Evolutionary conservation across 2,113 vertebrate species (phyloP), one percentile per base, ranked within the genome.

Genomic region (Microcebus tavaratra): DNA sequence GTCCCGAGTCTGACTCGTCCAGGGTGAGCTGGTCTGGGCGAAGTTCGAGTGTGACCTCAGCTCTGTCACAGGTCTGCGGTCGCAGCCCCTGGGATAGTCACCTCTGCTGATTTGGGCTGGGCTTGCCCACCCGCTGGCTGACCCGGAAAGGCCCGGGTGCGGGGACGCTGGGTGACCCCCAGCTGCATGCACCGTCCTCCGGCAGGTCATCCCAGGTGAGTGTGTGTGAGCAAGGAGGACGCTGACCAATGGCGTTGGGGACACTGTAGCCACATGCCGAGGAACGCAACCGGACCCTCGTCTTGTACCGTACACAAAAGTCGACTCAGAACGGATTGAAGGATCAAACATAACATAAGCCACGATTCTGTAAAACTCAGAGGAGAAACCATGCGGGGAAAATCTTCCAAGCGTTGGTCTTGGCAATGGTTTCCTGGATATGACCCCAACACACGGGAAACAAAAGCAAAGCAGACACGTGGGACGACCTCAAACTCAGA

Each of bases 61-160:
- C 39, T 55, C 34, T 9, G 20, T 13, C 12, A 10, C 5, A 11
- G 5, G 2, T 17, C 39, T 59, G 34, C 0, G 20, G 31, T 68
- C 18, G 11, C 18, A 18, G 1, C 34, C 21, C 0, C 0, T 8
- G 53, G 5, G 23, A 27, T 2, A 14, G 20, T 18, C 2, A 20
- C 20, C 25, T 78, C 4, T 29, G 11, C 63, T 3, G 6, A 17
- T 8, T 59, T 0, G 21, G 15, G 17, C 94, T 42, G 42, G 34
- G 27, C 42, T 70, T n/a, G 20, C 34, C 63, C 42, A 21, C 27
- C 8, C 4, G 17, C 7, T 15, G 61, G 53, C 34, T 42, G 72
- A 42, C 34, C n/a, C 45, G 4, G 9, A 61, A 9, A 6, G 34
- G 29, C 45, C 15, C 29, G 53, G 9, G 17, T 8, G 9, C 1